phyloP scores from a whole-genome alignment of 2,113 vertebrate genomes.

The Macrotis lagotis region DNA sequence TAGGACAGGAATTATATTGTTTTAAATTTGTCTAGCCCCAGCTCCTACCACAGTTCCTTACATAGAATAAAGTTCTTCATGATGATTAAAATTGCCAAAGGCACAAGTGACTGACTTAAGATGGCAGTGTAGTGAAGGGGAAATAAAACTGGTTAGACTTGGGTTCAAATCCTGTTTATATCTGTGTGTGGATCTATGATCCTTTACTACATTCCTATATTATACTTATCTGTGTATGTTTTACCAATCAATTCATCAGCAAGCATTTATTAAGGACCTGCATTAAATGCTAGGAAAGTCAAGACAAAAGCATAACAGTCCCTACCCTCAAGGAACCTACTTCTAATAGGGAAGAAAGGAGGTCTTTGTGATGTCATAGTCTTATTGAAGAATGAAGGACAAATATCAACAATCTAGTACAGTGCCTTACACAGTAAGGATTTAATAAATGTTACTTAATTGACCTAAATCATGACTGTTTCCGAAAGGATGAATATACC shows the following conservation, averaged over 20 bases:
- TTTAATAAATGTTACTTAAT: not conserved
- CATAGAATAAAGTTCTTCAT: not conserved
- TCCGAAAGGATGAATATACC: not conserved
- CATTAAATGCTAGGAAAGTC: not conserved
- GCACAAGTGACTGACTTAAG: not conserved
- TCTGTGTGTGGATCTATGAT: not conserved
- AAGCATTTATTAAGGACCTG: not conserved
- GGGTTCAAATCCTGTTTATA: not conserved
- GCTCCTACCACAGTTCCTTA: not conserved
- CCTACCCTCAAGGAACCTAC: not conserved
- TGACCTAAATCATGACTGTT: not conserved
- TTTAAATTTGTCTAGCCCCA: not conserved
- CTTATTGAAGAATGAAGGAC: no score
- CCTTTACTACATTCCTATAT: not conserved
- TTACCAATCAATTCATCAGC: not conserved
- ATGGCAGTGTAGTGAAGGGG: not conserved
- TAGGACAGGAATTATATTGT: not conserved
- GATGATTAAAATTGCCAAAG: not conserved
- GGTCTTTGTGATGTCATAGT: no score
- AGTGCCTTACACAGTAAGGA: not conserved
- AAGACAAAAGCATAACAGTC: not conserved
- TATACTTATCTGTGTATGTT: not conserved
- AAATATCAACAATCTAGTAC: no score
- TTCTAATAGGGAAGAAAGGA: not conserved
- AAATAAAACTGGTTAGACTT: not conserved